Base-by-base conservation (phyloP, 1,140 invertebrate species). In the Meteorus sp. region DNA sequence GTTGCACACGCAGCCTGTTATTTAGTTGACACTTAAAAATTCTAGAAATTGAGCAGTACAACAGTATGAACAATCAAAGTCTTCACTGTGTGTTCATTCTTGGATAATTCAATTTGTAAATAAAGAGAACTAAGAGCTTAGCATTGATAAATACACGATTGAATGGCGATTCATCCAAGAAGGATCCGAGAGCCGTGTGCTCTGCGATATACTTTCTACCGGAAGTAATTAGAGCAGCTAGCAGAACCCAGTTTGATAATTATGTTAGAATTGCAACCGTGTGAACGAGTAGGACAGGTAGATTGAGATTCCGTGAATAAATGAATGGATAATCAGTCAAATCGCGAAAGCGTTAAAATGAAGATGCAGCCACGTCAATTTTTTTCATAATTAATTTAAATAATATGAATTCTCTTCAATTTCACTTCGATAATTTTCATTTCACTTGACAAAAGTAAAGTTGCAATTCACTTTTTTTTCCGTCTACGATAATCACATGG, bases 201-300 rank as follows among this genome's bases (percentile, higher is more conserved):
- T 13, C n/a, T 25, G 33, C 51, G 50, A 23, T 11, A 51, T 58
- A 65, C 67, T 72, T 71, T 68, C 68, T 66, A 68, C 62, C 65
- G 70, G 70, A 72, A 72, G 63, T 67, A 70, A 72, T 72, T 72
- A 72, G 56, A 41, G 64, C 65, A 65, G 52, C 60, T 43, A 53
- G 43, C 25, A 48, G 22, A 29, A 29, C 25, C 9, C 33, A 17
- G 33, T 59, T 43, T 59, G 43, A 59, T 50, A 50, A 50, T 29
- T 41, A 58, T 51, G 43, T 8, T 48, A 55, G 52, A 23, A 59
- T 51, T 35, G 44, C 27, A 59, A 50, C 58, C 61, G 19, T 23
- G n/a, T 39, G 23, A 31, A 13, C 29, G 29, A 33, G 6, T 11
- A 13, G n/a, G 17, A 23, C n/a, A 19, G 50, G 11, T 52, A 33